phyloP scores from a whole-genome alignment of 2,113 vertebrate genomes.

The Andinoacara biseriatus region DNA sequence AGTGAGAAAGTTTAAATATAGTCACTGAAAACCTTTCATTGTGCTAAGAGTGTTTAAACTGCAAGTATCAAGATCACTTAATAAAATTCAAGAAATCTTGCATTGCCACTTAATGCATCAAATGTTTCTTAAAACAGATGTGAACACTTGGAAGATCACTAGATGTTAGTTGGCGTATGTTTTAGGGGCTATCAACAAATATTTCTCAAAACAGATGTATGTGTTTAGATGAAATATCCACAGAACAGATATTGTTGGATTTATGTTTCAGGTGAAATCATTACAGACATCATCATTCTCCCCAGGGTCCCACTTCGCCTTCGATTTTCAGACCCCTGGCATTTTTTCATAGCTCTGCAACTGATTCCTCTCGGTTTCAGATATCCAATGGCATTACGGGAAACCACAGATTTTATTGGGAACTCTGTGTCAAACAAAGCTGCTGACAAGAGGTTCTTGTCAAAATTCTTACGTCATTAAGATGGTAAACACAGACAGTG shows the following conservation, averaged over 20 bases:
- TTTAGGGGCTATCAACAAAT: slow-evolving; percentile 25
- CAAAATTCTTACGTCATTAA: neutral
- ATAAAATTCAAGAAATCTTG: neutral
- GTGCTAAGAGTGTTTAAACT: neutral
- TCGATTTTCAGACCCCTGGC: neutral
- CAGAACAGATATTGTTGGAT: slow-evolving; percentile 13
- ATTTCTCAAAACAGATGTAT: slow-evolving; percentile 13
- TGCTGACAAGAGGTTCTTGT: neutral
- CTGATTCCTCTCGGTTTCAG: neutral
- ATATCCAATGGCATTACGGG: slow-evolving; percentile 17
- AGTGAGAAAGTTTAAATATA: neutral
- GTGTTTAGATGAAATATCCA: neutral
- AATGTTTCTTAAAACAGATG: slow-evolving; percentile 15
- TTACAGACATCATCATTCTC: neutral
- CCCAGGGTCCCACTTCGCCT: neutral
- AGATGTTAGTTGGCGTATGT: slow-evolving; percentile 16
- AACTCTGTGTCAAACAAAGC: neutral
- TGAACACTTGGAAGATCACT: neutral
- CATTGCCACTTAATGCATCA: neutral
- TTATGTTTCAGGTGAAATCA: slow-evolving; percentile 34
- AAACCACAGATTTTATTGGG: neutral
- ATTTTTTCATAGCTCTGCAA: slow-evolving; percentile 1
- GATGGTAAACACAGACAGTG: neutral
- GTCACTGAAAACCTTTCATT: neutral
- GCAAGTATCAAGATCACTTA: neutral